Base-by-base conservation (phyloP, 2,113 vertebrate species). In the Prietella phreatophila region DNA sequence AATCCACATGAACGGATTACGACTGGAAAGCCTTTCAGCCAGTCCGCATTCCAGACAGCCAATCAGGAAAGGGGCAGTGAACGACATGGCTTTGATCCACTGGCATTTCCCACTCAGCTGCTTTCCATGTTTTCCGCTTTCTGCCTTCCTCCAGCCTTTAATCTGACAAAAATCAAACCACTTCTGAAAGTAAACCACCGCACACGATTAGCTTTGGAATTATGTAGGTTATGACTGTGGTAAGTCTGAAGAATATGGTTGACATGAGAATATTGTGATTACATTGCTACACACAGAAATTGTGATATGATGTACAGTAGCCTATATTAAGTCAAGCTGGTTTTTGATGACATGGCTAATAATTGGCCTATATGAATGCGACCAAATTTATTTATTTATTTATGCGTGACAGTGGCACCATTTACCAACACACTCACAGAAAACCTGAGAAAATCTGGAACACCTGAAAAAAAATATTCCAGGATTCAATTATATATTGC, bases 21-120 rank as follows among this genome's bases (percentile, higher is more conserved):
- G 30, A 60, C 10, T 25, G 82, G 85, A 89, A 90, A 87, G 88
- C 76, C 85, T 82, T 83, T 87, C 75, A 83, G 69, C 89, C 86
- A 84, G 83, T 85, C 82, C 69, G 20, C 85, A 89, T 90, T 90
- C 89, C 89, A 89, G 82, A 85, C 65, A 22, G 53, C 83, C 73
- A 73, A 80, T 86, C 81, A 87, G 86, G 67, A 87, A 87, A 87
- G 78, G 65, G 76, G 67, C 60, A 86, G 61, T 83, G 82, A 79
- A 76, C 67, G 50, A 27, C 39, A 25, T 27, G 69, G n/a, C 84
- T 86, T 86, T 90, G 73, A 88, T 88, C 84, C 67, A 19, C 80
- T 60, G 15, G 0, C 63, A 65, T 47, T 83, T 84, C 42, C 79
- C 50, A 50, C 85, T 47, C 56, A 83, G 61, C 61, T 84, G 61